phyloP scores from a whole-genome alignment of 2,797 vertebrate genomes.

The Chelidonichthys spinosus region DNA sequence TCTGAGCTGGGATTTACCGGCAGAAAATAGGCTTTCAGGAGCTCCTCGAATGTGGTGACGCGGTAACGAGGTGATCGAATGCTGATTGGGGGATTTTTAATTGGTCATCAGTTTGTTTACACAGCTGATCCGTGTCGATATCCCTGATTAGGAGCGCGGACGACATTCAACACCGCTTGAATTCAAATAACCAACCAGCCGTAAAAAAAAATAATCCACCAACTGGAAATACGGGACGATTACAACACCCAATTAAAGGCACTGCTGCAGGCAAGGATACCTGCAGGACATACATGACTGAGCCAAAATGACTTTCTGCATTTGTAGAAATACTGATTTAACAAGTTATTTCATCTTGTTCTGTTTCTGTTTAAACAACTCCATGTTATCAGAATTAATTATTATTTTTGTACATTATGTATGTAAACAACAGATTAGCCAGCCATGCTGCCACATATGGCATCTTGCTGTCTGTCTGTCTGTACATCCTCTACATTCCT shows the following conservation, averaged over 20 bases:
- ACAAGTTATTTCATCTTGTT: background rate
- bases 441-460: background rate
- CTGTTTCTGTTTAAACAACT: background rate
- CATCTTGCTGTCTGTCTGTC: background rate
- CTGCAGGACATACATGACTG: background rate
- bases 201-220: slow-evolving; percentile 2
- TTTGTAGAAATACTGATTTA: background rate
- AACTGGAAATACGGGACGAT: background rate
- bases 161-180: slow-evolving; percentile 5
- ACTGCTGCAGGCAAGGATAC: slow-evolving; percentile 15
- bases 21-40: slow-evolving; percentile 19
- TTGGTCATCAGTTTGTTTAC: slow-evolving; percentile 42
- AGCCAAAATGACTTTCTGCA: background rate
- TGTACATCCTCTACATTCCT: no score
- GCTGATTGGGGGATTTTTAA: slow-evolving; percentile 34
- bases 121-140: slow-evolving; percentile 19
- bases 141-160: slow-evolving; percentile 8
- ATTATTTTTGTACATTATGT: background rate
- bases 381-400: background rate
- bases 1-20: slow-evolving; percentile 18
- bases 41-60: slow-evolving; percentile 14
- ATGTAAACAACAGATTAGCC: background rate
- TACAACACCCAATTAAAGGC: background rate
- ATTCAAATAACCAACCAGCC: slow-evolving; percentile 27
- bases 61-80: slow-evolving; percentile 33